Evolutionary conservation across 2,797 vertebrate species (phyloP).

Genomic region (Notoglanidium macrostoma): DNA sequence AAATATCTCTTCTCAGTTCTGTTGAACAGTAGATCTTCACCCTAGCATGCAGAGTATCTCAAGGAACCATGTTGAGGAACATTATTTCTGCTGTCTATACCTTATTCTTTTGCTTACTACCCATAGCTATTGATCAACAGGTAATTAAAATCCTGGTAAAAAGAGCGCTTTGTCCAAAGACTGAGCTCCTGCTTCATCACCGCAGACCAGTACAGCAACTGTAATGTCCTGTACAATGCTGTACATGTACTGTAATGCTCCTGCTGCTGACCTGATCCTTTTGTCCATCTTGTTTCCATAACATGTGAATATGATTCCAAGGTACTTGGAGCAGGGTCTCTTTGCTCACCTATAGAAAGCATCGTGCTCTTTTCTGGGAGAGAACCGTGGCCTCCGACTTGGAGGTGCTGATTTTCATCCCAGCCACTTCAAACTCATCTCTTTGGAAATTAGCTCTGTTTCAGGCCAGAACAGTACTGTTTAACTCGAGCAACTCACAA

Average conservation of each 20-base stretch:
- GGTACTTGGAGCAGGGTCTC: background rate
- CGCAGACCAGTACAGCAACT: background rate
- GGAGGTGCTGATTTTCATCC: background rate
- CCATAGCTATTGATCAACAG: background rate
- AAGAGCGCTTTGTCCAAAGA: background rate
- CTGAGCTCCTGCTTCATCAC: background rate
- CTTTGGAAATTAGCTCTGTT: background rate
- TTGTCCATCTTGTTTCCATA: background rate
- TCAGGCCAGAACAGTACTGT: background rate
- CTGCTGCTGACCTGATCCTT: background rate
- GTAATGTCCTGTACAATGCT: too few species aligned
- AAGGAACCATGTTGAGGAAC: too few species aligned
- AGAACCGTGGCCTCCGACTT: background rate
- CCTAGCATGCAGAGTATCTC: too few species aligned
- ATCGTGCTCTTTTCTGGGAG: background rate
- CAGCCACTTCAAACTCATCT: background rate
- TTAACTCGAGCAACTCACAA: background rate
- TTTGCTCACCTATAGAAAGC: background rate
- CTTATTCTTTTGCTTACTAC: background rate
- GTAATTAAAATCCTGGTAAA: background rate
- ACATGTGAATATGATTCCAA: background rate
- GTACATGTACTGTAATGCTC: background rate
- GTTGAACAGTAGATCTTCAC: too few species aligned
- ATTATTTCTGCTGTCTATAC: too few species aligned
- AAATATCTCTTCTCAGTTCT: too few species aligned